Conservation (phyloP, 1,140 invertebrate genomes). For the Monomorium pharaonis region DNA sequence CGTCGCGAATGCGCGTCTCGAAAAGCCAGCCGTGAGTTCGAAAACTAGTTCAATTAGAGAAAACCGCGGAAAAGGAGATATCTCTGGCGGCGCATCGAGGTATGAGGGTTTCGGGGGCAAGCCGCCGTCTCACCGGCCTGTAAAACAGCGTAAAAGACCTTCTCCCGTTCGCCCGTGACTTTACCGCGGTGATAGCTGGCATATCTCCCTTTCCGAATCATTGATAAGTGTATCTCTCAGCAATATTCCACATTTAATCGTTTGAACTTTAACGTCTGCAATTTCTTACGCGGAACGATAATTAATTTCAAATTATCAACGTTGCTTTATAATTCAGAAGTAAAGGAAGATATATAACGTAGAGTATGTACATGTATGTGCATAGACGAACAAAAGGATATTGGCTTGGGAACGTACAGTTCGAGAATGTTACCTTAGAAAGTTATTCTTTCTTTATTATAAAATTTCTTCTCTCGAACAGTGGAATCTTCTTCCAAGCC, state of each 20-base stretch:
- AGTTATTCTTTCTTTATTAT: neutral
- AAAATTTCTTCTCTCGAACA: neutral
- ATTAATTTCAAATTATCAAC: conserved; percentile 4
- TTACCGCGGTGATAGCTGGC: conserved; percentile 43
- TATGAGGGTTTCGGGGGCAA: conserved; percentile 84
- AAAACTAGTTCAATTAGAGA: conserved; percentile 84
- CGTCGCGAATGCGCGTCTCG: conserved; percentile 33
- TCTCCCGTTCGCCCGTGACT: conserved; percentile 62
- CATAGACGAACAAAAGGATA: neutral
- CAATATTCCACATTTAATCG: neutral
- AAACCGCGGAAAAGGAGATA: conserved; percentile 82
- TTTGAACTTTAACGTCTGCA: neutral
- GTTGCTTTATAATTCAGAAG: neutral
- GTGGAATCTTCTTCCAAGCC: neutral
- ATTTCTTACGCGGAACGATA: neutral
- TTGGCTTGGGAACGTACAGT: neutral
- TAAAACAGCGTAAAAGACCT: conserved; percentile 72
- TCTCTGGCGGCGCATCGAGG: conserved; percentile 76
- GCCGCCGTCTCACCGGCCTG: conserved; percentile 73
- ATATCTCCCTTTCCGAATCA: conserved; percentile 38
- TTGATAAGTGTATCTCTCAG: neutral
- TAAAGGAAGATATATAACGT: neutral
- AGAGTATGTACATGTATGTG: neutral
- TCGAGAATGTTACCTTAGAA: neutral
- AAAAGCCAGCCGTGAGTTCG: conserved; percentile 48